Base-by-base conservation (phyloP, 2,113 vertebrate species). In the Heterotis niloticus region DNA sequence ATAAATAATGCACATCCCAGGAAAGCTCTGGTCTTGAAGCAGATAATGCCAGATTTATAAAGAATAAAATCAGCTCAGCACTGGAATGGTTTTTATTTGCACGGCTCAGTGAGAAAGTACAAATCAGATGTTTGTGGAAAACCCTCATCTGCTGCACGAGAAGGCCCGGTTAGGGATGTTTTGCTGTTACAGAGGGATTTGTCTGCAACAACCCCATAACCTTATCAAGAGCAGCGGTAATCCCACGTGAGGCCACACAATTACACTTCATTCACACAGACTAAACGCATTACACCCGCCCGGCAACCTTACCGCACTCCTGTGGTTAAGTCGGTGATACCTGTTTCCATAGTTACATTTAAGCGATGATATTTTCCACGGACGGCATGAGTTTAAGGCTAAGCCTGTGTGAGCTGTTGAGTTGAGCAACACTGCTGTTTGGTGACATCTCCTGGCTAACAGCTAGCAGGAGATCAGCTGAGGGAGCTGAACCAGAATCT, bases 1-100 rank as follows among this genome's bases (percentile, higher is more conserved):
- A 78, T 82, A 29, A 82, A 82, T 81, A 80, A 80, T 77, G 69
- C 54, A 73, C 72, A 78, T n/a, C 64, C 74, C 64, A 67, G 59
- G 75, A 74, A 65, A 73, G 60, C 62, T 52, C 57, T 34, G 29
- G 57, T 66, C 52, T 62, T 62, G 51, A 67, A 56, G 18, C 56
- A 52, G 29, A 60, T 54, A 23, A 64, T 20, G 26, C 64, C 17
- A 16, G 17, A 60, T 18, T 17, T 23, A 75, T 60, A 24, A 57
- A 75, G 59, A 64, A 60, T 62, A 28, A 62, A 75, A 18, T 60
- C 10, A 17, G 26, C 56, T 17, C 57, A 1, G 26, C 34, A 26
- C 34, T 75, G 57, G 5, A 7, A 64, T n/a, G 73, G 14, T 60
- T 75, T 26, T 75, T 64, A 57, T 74, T 74, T 54, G 26, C 26